Evolutionary conservation across 2,113 vertebrate genomes (phyloP), one percentile per base, ranked within the genome.

Genomic region (Chamaetylas fuelleborni): DNA sequence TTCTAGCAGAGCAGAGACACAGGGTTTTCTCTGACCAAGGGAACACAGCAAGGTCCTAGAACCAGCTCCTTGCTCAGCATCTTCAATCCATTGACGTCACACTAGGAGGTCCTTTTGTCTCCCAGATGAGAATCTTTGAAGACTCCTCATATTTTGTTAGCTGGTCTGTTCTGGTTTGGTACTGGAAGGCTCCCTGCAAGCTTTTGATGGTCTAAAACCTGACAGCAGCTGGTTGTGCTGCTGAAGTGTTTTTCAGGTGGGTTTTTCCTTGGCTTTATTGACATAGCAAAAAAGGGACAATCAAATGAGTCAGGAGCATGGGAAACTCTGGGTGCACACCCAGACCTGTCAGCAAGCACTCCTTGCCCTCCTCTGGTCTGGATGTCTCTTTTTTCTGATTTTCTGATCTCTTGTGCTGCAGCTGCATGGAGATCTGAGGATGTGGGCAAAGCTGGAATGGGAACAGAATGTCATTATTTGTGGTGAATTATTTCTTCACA

Each of bases 391-490:
- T 4, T 31, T 71, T 38, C 56, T 77, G 61, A 42, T 29, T 31
- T 71, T 38, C 56, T 77, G 61, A 42, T 29, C 62, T 70, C 67
- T 91, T 70, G 31, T 67, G 56, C 80, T 72, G 70, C 83, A 90
- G 56, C 81, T 79, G 28, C 34, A 33, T 4, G 22, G 71, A 66
- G 64, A 76, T 79, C 57, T 70, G 81, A 84, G 62, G 86, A 95
- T 95, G 86, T 79, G 71, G 89, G 86, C 79, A 95, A 82, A 10
- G 4, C 76, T 85, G 86, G 90, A 93, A 86, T 57, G 81, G 88
- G 81, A 96, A 88, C 76, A 71, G 80, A 81, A 91, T 87, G 83
- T 74, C 60, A 81, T 74, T 86, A 45, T 81, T 91, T 72, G 82
- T 4, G 8, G 67, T 29, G n/a, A 94, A 93, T 78, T 95, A 81